Base-by-base conservation (phyloP, 2,888 invertebrate species). In the Drosophila stalkeri region DNA sequence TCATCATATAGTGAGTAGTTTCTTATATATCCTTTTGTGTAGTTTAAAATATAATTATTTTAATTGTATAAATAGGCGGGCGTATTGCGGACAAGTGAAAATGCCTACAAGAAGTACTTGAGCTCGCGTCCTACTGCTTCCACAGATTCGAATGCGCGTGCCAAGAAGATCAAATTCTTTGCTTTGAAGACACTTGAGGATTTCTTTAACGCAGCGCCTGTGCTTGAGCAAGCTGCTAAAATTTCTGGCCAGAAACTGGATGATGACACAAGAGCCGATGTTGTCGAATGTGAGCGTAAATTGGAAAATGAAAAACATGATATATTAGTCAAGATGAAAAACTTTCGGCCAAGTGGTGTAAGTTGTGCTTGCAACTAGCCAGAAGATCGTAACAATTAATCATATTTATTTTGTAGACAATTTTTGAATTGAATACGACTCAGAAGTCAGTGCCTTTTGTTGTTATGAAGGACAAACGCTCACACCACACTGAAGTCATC, bases 51-150 rank as follows among this genome's bases (percentile, higher is more conserved):
- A 23, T 6, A 23, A n/a, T 5, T 16, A 39, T 11, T 20, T 31
- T 46, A 3, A 27, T 47, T 39, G 2, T 27, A 33, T 20, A 90
- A 91, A 20, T 82, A 96, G 96, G 92, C 92, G 9, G 95, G 95
- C 74, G 94, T 96, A 90, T 93, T 94, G 84, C 95, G 96, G 75
- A 97, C 97, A 0, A 96, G 97, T 74, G 95, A 94, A 44, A 99
- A 99, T 91, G 99, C 97, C 0, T 98, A 98, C 94, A 96, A 96
- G 91, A 97, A 98, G 82, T 99, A 99, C 93, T 90, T 97, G 1
- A 94, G 95, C 77, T 98, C 99, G 76, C 94, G 99, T 72, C 98
- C 98, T 51, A 94, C 96, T 0, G 97, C 99, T 0, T 98, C 99
- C 0, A 94, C 95, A 0, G 99, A 98, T 91, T 98, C 98, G 73